Evolutionary conservation across 2,888 invertebrate genomes (phyloP), one percentile per base, ranked within the genome.

Genomic region (Unio pictorum): DNA sequence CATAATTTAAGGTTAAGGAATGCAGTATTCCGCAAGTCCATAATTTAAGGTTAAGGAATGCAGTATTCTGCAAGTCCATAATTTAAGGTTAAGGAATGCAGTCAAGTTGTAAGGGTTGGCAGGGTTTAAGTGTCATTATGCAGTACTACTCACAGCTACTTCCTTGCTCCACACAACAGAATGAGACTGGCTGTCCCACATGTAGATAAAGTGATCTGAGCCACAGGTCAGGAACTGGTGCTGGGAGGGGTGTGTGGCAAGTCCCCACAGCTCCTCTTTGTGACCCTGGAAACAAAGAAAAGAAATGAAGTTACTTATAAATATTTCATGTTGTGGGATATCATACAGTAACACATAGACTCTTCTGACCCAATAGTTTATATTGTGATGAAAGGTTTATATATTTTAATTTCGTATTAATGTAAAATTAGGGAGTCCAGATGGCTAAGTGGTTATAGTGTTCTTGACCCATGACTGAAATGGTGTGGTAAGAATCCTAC

Each of bases 91-190:
- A 58, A 5, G 58, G 6, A 6, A 8, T 58, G 58, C 5, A 23
- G 23, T n/a, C 18, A 28, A 28, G 3, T 30, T 17, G 30, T n/a
- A 62, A 62, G 20, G 57, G 26, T 15, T 70, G 66, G 66, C 67
- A 56, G 30, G 7, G 4, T 23, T 34, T 45, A 18, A 7, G 23
- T 26, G 63, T 28, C 34, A 54, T 23, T 30, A 65, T 28, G 30
- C 3, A 6, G 57, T 26, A 34, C 15, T 57, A 79, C 88, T 86
- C 85, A 92, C 92, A 68, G 94, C 94, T 76, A 96, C 94, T 86
- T 96, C 96, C 91, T 95, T 95, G 89, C 94, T 95, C 97, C 97
- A 97, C 30, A 97, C 94, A 54, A 95, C 94, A 66, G 94, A 94
- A 88, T 95, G 95, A 58, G 95, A 94, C 88, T 95, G 93, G 0